Evolutionary conservation across 2,797 vertebrate species (phyloP).

Genomic region (Anniella stebbinsi): DNA sequence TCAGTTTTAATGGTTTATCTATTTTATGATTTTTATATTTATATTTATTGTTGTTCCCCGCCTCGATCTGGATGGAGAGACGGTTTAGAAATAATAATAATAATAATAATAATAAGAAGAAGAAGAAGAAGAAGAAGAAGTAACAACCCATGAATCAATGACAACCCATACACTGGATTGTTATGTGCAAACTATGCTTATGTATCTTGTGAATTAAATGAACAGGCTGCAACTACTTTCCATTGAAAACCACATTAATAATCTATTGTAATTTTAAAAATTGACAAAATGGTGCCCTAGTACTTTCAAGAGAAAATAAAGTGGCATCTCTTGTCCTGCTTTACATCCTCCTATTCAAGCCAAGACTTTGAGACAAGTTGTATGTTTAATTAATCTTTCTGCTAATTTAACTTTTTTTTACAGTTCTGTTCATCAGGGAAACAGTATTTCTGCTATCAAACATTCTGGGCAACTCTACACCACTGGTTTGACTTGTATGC

Average conservation of each 20-base stretch:
- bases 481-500: not conserved
- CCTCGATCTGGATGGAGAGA: too few species aligned
- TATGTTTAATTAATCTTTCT: not conserved
- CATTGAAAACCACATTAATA: constrained; percentile 25
- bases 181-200: too few species aligned
- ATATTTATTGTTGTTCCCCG: too few species aligned
- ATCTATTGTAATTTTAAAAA: constrained; percentile 23
- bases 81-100: too few species aligned
- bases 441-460: not conserved
- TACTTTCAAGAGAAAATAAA: not conserved
- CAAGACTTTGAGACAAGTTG: not conserved
- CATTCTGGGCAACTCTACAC: not conserved
- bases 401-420: not conserved
- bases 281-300: not conserved
- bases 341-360: not conserved
- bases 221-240: not conserved
- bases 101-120: too few species aligned
- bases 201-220: not conserved
- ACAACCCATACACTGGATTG: too few species aligned
- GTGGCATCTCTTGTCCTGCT: not conserved
- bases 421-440: not conserved
- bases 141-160: too few species aligned
- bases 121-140: too few species aligned
- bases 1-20: too few species aligned
- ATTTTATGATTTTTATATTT: too few species aligned